Evolutionary conservation across 2,113 vertebrate genomes (phyloP).

Genomic region (Cephalopterus ornatus): DNA sequence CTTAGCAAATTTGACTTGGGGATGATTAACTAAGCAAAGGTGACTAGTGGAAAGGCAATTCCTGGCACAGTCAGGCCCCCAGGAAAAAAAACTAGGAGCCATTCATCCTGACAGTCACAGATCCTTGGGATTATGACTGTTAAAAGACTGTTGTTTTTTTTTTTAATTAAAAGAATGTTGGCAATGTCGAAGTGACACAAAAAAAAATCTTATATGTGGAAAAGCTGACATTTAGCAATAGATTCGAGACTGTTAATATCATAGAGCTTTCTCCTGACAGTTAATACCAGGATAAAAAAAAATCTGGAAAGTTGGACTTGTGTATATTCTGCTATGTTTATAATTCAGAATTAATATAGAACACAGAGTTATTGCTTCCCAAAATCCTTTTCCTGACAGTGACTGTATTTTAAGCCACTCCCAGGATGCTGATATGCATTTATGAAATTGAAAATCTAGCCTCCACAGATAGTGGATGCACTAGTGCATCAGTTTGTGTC

Average conservation of each 20-base stretch:
- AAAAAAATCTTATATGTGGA: background rate
- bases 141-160: background rate
- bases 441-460: slow-evolving; percentile 22
- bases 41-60: background rate
- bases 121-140: background rate
- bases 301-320: background rate
- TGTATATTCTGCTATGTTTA: slow-evolving; percentile 12
- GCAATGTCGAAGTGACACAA: background rate
- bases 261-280: background rate
- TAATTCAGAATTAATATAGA: slow-evolving; percentile 32
- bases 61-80: background rate
- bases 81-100: background rate
- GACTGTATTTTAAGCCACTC: background rate
- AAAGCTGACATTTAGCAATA: background rate
- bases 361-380: background rate
- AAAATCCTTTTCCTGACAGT: background rate
- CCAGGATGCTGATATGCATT: background rate
- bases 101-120: background rate
- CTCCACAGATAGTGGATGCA: background rate
- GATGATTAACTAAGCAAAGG: background rate
- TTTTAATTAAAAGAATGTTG: background rate
- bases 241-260: background rate
- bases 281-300: slow-evolving; percentile 10
- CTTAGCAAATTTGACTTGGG: background rate
- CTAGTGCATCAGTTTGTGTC: background rate